Evolutionary conservation across 2,888 invertebrate genomes (phyloP).

Genomic region (Agelastica alni): DNA sequence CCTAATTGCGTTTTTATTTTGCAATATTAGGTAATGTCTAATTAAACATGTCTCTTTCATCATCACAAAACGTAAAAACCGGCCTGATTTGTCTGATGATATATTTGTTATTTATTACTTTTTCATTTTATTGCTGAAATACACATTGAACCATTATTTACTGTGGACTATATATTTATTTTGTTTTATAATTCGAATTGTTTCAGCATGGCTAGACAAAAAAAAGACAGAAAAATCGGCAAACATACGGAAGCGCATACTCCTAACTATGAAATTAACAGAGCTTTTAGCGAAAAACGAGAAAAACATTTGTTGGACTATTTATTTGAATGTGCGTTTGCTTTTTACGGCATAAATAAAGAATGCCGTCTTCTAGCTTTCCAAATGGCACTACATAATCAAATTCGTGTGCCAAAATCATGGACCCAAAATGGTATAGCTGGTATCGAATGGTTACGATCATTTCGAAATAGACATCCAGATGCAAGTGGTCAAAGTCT

Average conservation of each 20-base stretch:
- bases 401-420: background rate
- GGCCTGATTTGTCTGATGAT: background rate
- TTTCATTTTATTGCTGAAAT: background rate
- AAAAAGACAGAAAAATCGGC: background rate
- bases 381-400: background rate
- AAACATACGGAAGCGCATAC: background rate
- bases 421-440: background rate
- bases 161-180: background rate
- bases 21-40: background rate
- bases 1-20: background rate
- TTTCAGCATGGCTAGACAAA: background rate
- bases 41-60: background rate
- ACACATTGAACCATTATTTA: background rate
- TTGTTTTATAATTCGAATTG: background rate
- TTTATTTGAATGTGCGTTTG: background rate
- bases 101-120: background rate
- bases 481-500: too few species aligned
- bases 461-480: too few species aligned
- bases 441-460: conserved; percentile 1
- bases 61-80: background rate
- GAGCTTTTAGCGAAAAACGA: background rate
- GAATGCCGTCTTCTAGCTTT: background rate
- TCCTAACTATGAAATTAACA: background rate
- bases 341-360: background rate
- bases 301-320: background rate